Evolutionary conservation across 1,140 invertebrate genomes (phyloP).

Genomic region (Euglossa dilemma): DNA sequence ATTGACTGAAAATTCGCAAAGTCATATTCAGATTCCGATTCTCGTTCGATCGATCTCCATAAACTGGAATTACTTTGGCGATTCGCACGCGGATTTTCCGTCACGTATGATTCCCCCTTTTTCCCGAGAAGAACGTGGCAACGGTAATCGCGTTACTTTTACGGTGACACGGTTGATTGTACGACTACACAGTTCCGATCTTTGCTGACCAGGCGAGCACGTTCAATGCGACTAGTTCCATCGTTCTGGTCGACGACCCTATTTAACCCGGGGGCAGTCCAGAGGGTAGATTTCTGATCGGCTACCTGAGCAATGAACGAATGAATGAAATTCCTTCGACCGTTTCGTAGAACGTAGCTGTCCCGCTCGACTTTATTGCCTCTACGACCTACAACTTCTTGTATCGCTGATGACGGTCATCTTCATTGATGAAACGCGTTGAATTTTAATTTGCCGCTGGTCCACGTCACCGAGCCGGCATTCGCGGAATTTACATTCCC

Average conservation of each 20-base stretch:
- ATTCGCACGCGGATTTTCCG: neutral
- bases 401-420: conserved; percentile 32
- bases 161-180: conserved; percentile 33
- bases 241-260: conserved; percentile 65
- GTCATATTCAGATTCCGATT: rapidly evolving
- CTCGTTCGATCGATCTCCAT: neutral
- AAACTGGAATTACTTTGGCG: neutral
- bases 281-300: conserved; percentile 67
- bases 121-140: neutral
- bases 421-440: conserved; percentile 15
- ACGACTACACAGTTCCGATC: conserved; percentile 32
- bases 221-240: conserved; percentile 50
- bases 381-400: conserved; percentile 14
- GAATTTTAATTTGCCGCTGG: conserved; percentile 12
- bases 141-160: conserved; percentile 32
- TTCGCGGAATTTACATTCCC: neutral
- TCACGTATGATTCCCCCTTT: neutral
- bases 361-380: conserved; percentile 39
- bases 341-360: conserved; percentile 53
- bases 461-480: neutral
- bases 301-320: conserved; percentile 65
- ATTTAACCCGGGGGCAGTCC: conserved; percentile 51
- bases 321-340: conserved; percentile 65
- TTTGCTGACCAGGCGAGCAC: conserved; percentile 58
- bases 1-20: no score